Evolutionary conservation across 2,113 vertebrate species (phyloP), one percentile per base, ranked within the genome.

Genomic region (Suricata suricatta): DNA sequence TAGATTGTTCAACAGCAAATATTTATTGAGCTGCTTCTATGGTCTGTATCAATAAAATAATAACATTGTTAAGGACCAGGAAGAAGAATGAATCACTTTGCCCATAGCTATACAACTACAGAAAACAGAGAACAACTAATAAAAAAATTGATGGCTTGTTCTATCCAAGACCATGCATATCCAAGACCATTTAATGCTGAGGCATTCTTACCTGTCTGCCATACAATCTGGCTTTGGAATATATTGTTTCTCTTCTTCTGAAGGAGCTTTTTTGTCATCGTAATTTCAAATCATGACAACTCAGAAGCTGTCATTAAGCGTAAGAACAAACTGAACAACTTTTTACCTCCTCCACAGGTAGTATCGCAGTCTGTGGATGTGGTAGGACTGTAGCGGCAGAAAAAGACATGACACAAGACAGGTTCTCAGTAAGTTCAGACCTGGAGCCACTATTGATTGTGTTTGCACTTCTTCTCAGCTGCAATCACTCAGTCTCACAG

Each of bases 261-360:
- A 95, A 79, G 50, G 23, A 68, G 23, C 17, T 31, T 63, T 57
- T 93, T 95, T 88, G 76, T 38, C 10, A 60, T 15, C 90, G 2
- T 86, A 63, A 92, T 93, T 88, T 95, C 66, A 97, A 88, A 86
- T 84, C 25, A 33, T 47, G 44, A 66, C 3, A 60, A 23, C 15
- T 80, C 64, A 92, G 44, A 92, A 84, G 5, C 8, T 88, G 10
- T 77, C 33, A 38, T 52, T 69, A 82, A 80, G 64, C 89, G 60
- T 38, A 93, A 38, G 41, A 82, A 82, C 69, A 44, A 82, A 71
- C 13, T 4, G 68, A 90, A 80, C 66, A 41, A 35, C 41, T 13
- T 33, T 91, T 23, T n/a, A 14, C 38, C 38, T 87, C 50, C n/a
- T 87, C 50, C 33, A 35, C 10, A 47, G 81, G 88, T 7, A 79